Conservation (phyloP, 2,113 vertebrate species). For the Ivindomyrus marchei region DNA sequence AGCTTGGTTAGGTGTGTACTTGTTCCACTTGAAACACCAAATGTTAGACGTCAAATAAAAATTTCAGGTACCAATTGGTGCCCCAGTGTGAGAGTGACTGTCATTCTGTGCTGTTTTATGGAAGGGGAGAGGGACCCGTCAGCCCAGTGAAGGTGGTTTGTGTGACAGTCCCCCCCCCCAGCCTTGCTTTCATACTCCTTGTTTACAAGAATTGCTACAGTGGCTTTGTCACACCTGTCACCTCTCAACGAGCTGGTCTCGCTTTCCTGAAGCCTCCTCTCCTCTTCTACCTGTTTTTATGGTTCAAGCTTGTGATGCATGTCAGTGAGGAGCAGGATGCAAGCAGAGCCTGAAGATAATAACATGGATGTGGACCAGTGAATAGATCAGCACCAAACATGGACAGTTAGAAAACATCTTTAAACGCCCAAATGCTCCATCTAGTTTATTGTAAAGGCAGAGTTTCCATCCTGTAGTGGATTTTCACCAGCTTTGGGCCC, state of each 20-base stretch:
- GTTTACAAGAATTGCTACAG: not conserved
- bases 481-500: not conserved
- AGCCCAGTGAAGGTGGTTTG: not conserved
- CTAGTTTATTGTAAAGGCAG: not conserved
- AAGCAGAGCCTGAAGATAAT: not conserved
- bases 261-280: not conserved
- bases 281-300: not conserved
- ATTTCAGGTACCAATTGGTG: not conserved
- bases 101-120: not conserved
- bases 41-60: not conserved
- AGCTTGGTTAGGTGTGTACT: not conserved
- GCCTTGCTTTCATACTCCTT: not conserved
- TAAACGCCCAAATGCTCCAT: not conserved
- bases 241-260: not conserved
- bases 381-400: not conserved
- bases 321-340: not conserved
- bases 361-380: not conserved
- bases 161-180: not conserved
- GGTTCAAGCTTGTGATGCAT: not conserved
- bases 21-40: not conserved
- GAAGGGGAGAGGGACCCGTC: not conserved
- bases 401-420: not conserved
- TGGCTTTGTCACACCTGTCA: not conserved
- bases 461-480: not conserved
- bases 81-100: not conserved